Conservation (phyloP, 1,140 invertebrate genomes). For the Ctenoplectra terminalis region DNA sequence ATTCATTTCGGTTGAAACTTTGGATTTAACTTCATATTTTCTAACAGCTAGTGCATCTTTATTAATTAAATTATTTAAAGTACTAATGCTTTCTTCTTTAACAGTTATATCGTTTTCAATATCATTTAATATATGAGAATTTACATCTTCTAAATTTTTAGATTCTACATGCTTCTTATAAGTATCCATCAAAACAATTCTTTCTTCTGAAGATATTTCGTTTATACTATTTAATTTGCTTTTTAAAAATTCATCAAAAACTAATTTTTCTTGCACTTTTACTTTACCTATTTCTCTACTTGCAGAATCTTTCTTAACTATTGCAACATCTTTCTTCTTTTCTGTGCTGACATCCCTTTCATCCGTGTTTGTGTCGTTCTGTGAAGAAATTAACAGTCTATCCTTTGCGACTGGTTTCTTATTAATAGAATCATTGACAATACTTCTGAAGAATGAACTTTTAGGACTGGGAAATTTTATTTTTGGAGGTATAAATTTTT, state of each 20-base stretch:
- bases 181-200: conserved; percentile 9
- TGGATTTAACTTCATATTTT: background rate
- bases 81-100: background rate
- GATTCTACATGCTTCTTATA: conserved; percentile 47
- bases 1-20: background rate
- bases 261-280: background rate
- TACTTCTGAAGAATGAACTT: conserved; percentile 63
- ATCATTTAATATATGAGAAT: background rate
- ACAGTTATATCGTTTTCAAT: background rate
- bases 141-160: background rate
- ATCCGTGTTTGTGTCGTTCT: background rate
- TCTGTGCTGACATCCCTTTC: background rate
- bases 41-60: background rate
- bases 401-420: background rate
- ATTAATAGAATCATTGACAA: conserved; percentile 52
- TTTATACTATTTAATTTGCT: conserved; percentile 30
- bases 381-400: background rate
- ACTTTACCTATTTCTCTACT: background rate
- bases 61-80: background rate
- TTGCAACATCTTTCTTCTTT: background rate
- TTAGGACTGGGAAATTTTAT: conserved; percentile 72
- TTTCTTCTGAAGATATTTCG: conserved; percentile 24
- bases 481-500: conserved; percentile 65
- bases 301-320: background rate
- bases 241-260: conserved; percentile 61